Evolutionary conservation across 2,888 invertebrate genomes (phyloP).

Genomic region (Phengaris arion): DNA sequence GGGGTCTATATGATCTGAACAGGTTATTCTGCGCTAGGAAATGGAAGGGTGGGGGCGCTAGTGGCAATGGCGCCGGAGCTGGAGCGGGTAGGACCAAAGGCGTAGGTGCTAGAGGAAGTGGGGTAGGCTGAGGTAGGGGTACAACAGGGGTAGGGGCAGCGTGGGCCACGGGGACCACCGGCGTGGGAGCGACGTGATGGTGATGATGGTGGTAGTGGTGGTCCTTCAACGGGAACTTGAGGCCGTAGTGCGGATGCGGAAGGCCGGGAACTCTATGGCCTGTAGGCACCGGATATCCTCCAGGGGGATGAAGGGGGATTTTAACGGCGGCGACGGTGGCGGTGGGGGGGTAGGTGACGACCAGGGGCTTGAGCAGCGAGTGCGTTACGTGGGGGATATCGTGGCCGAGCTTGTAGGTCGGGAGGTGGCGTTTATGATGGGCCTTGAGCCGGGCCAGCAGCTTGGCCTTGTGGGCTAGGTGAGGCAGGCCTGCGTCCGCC

Average conservation of each 20-base stretch:
- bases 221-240: constrained; percentile 60
- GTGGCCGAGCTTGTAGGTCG: constrained; percentile 71
- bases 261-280: constrained; percentile 62
- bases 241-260: constrained; percentile 63
- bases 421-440: constrained; percentile 67
- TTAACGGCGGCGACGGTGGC: constrained; percentile 69
- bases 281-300: constrained; percentile 57
- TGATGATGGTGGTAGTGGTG: constrained; percentile 71
- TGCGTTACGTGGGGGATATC: constrained; percentile 72
- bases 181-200: constrained; percentile 63
- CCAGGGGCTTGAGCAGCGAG: constrained; percentile 69
- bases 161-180: constrained; percentile 53
- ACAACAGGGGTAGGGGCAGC: constrained; percentile 46
- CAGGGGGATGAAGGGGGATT: constrained; percentile 62
- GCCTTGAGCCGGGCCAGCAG: constrained; percentile 53
- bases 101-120: constrained; percentile 54
- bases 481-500: constrained; percentile 55
- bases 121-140: constrained; percentile 52
- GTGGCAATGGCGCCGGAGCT: constrained; percentile 44
- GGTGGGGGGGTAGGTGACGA: constrained; percentile 71
- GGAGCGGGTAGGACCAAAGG: constrained; percentile 47
- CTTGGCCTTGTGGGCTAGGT: constrained; percentile 58
- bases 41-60: constrained; percentile 50
- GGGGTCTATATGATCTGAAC: constrained; percentile 48
- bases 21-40: constrained; percentile 51